A percentile compares a stretch with the other conserved stretches of the same genome.
Evolutionary conservation across 2,888 invertebrate genomes (phyloP).

Genomic region (Amblyteles armatorius): DNA sequence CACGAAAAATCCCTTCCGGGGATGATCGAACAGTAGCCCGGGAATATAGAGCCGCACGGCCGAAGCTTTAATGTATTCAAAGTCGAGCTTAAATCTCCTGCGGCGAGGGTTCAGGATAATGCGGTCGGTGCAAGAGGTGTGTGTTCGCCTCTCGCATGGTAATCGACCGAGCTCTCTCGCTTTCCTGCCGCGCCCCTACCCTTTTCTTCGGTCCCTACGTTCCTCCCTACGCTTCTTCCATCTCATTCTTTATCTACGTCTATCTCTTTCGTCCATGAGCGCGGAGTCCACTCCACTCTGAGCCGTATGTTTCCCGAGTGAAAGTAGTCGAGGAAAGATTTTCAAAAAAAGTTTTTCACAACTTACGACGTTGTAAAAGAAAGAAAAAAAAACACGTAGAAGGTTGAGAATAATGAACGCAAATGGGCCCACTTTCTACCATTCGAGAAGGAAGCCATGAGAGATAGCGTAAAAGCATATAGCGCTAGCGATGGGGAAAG

Average conservation of each 20-base stretch:
- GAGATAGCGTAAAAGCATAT: conserved; percentile 35
- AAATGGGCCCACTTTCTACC: conserved; percentile 23
- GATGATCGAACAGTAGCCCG: conserved; percentile 51
- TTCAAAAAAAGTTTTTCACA: not conserved
- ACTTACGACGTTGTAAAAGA: conserved; percentile 27
- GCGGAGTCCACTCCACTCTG: not conserved
- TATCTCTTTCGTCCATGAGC: conserved; percentile 16
- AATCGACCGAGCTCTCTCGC: conserved; percentile 46
- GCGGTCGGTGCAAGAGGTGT: conserved; percentile 15
- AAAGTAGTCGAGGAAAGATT: conserved; percentile 63
- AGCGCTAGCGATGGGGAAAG: conserved; percentile 17
- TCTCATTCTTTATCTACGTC: conserved; percentile 37
- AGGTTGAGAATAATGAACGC: conserved; percentile 51
- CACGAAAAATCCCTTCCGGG: conserved; percentile 33
- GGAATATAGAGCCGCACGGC: not conserved
- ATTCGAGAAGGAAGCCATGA: conserved; percentile 1
- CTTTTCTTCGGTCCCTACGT: not conserved
- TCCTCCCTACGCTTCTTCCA: conserved; percentile 24
- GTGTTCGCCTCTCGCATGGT: conserved; percentile 52
- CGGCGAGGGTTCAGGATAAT: conserved; percentile 55
- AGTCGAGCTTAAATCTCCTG: conserved; percentile 67
- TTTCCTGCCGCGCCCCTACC: not conserved
- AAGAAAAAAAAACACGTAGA: conserved; percentile 30
- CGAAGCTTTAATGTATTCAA: conserved; percentile 57
- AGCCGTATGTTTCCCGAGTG: conserved; percentile 50